A percentile compares a stretch with the other conserved stretches of the same genome.
Evolutionary conservation across 2,888 invertebrate genomes (phyloP).

Genomic region (Calliopum simillimum): DNA sequence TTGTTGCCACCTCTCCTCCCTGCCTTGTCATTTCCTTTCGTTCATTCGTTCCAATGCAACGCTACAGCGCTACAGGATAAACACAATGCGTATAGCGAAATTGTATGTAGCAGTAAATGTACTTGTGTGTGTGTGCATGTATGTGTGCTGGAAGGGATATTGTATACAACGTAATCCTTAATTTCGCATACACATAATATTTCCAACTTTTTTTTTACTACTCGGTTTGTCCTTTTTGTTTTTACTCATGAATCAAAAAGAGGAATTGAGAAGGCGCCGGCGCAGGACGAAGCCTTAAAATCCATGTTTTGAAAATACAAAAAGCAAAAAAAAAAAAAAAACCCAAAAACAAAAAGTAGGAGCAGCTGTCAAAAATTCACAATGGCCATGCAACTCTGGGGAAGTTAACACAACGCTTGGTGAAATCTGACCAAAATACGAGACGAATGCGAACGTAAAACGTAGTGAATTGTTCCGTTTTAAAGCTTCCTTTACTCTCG

Average conservation of each 20-base stretch:
- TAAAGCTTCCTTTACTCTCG: too few relatives aligned
- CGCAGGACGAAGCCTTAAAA: slow-evolving; percentile 6
- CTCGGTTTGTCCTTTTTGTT: background rate
- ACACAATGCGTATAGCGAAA: background rate
- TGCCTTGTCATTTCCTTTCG: background rate
- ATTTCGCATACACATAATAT: slow-evolving; percentile 11
- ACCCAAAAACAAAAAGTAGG: too few relatives aligned
- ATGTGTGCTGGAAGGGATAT: too few relatives aligned
- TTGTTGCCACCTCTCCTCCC: background rate
- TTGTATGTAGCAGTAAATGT: background rate
- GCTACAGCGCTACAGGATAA: background rate
- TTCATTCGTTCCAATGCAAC: too few relatives aligned
- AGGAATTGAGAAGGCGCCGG: slow-evolving; percentile 11
- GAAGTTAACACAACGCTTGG: too few relatives aligned
- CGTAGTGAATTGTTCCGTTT: too few relatives aligned
- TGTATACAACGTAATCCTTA: slow-evolving; percentile 7
- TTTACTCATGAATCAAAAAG: slow-evolving; percentile 16
- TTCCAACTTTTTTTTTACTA: slow-evolving; percentile 15
- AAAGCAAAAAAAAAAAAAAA: too few relatives aligned
- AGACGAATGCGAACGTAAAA: too few relatives aligned
- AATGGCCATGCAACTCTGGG: too few relatives aligned
- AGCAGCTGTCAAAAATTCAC: too few relatives aligned
- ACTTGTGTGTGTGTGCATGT: background rate
- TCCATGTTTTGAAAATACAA: background rate
- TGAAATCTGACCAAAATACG: too few relatives aligned